Percentiles rank a stretch among this genome's conserved stretches.
Conservation (phyloP, 2,113 vertebrate species). For the Meleagris gallopavo region DNA sequence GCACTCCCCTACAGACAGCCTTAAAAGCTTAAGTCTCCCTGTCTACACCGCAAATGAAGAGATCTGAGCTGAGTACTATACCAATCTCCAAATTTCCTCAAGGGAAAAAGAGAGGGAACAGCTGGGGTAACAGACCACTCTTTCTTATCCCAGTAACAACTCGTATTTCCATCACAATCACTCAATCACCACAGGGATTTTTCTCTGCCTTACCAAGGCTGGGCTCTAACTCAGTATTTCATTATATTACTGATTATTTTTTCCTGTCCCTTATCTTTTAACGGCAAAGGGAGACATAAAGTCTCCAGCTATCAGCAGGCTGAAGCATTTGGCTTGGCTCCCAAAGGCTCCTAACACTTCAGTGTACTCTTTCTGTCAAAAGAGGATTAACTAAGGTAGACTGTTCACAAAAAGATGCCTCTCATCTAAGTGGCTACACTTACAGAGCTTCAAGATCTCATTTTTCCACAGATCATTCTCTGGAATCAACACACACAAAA, state of each 20-base stretch:
- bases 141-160: background rate
- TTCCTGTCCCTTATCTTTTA: background rate
- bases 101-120: background rate
- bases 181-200: background rate
- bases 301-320: background rate
- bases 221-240: background rate
- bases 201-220: background rate
- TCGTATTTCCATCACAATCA: background rate
- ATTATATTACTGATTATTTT: background rate
- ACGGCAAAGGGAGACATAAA: background rate
- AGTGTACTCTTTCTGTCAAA: background rate
- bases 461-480: background rate
- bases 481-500: background rate
- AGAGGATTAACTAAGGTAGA: background rate
- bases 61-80: background rate
- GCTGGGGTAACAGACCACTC: background rate
- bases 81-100: background rate
- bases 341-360: background rate
- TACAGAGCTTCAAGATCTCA: background rate
- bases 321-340: background rate
- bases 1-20: background rate
- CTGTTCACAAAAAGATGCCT: background rate
- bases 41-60: background rate
- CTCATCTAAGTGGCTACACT: background rate
- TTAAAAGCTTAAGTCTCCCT: background rate